Base-by-base conservation (phyloP, 2,797 vertebrate species). In the Tarsius wallacei region DNA sequence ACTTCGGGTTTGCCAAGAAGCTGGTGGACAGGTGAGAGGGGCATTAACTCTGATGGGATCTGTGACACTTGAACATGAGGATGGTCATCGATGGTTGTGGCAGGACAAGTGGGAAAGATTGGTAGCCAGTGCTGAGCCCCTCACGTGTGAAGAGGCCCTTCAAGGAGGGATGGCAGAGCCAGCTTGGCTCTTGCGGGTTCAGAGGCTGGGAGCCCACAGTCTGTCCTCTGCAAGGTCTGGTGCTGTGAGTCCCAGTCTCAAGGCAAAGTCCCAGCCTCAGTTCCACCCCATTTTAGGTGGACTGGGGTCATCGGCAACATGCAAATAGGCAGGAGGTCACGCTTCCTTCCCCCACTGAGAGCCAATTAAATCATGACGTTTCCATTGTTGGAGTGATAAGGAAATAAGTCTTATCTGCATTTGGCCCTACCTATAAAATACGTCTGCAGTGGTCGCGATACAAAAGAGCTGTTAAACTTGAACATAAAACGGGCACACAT, bases 1-100 rank as follows among this genome's bases (percentile, higher is more conserved):
- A 99, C 98, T 99, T 99, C 2, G 99, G 99, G 96, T 99, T 99
- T 51, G 99, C 99, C 24, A 99, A 99, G 98, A 99, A 99, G 87
- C 99, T 99, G 47, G 99, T 99, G 0, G 99, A 99, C 98, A 99
- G 99, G 99, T 99, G 98, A 97, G 98, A 28, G 63, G 1, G 13
- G 7, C 5, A 21, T 7, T 6, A 2, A 13, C 21, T 36, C 22
- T 15, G 21, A 12, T 4, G 12, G 77, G 21, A 33, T 51, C 49
- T 19, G 0, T 2, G 0, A 7, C 7, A 10, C 76, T 10, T 33
- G 22, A 24, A 24, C 9, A 26, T 17, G 4, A 26, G 8, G 16
- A 26, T 33, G 77, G 33, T 2, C 2, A 22, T 16, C 16, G 22
- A n/a, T 16, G 0, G 33, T 42, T 10, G 33, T 10, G 55, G n/a